phyloP scores from a whole-genome alignment of 2,797 vertebrate species.

The Mionectes olivaceus region DNA sequence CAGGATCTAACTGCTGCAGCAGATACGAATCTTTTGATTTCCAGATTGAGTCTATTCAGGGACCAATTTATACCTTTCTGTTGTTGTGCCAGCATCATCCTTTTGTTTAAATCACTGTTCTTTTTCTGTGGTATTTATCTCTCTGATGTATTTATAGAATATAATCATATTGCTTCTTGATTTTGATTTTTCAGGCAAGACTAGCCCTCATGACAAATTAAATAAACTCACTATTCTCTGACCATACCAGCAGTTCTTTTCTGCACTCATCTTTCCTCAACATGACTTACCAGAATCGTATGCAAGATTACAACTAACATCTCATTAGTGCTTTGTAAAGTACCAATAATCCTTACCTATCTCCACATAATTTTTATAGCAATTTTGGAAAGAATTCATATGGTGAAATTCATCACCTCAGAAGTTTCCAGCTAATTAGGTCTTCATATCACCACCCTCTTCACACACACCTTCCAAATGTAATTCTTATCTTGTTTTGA shows the following conservation, averaged over 20 bases:
- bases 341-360: neutral
- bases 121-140: neutral
- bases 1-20: neutral
- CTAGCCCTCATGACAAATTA: neutral
- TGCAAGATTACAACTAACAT: neutral
- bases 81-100: conserved; percentile 14
- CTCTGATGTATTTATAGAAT: conserved; percentile 51
- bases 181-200: neutral
- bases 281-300: neutral
- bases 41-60: conserved; percentile 29
- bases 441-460: neutral
- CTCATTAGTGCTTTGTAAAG: neutral
- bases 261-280: neutral
- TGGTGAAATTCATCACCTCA: neutral
- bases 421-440: neutral
- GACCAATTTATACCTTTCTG: conserved; percentile 40
- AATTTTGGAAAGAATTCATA: neutral
- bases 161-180: neutral
- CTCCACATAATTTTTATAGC: neutral
- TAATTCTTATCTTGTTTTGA: neutral
- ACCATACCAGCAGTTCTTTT: neutral
- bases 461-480: neutral
- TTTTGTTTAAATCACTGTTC: neutral
- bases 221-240: neutral
- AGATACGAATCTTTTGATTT: conserved; percentile 32